phyloP scores from a whole-genome alignment of 2,797 vertebrate genomes.

The Luscinia megarhynchos region DNA sequence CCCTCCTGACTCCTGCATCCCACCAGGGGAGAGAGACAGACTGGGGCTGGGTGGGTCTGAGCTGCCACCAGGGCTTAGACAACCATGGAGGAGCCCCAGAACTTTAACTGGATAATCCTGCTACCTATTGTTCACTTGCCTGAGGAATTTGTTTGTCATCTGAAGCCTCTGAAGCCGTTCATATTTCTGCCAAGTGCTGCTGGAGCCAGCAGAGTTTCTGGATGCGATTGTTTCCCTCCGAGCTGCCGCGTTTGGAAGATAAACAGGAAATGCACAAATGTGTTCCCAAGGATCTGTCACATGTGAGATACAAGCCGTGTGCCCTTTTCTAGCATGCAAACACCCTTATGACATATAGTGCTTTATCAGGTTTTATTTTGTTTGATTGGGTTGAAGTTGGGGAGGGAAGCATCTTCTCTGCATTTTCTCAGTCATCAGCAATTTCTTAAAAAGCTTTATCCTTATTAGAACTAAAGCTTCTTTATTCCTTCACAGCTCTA shows the following conservation, averaged over 20 bases:
- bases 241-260: neutral
- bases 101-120: neutral
- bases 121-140: neutral
- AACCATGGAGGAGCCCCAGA: neutral
- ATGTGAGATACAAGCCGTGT: neutral
- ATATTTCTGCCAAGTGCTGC: neutral
- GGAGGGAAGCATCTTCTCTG: neutral
- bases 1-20: fast-evolving
- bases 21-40: fast-evolving
- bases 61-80: no score
- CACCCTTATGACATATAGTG: neutral
- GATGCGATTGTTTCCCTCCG: neutral
- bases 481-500: neutral
- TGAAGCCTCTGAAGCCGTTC: neutral
- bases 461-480: constrained; percentile 29
- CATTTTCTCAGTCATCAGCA: neutral
- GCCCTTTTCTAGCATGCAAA: neutral
- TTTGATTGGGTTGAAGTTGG: neutral
- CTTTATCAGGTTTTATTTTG: neutral
- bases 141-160: neutral
- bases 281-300: neutral
- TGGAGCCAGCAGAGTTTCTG: neutral
- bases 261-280: neutral
- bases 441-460: constrained; percentile 18
- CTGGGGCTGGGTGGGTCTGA: neutral